Percentiles rank a stretch among this genome's conserved stretches.
Evolutionary conservation across 2,113 vertebrate genomes (phyloP).

Genomic region (Ochotona curzoniae): DNA sequence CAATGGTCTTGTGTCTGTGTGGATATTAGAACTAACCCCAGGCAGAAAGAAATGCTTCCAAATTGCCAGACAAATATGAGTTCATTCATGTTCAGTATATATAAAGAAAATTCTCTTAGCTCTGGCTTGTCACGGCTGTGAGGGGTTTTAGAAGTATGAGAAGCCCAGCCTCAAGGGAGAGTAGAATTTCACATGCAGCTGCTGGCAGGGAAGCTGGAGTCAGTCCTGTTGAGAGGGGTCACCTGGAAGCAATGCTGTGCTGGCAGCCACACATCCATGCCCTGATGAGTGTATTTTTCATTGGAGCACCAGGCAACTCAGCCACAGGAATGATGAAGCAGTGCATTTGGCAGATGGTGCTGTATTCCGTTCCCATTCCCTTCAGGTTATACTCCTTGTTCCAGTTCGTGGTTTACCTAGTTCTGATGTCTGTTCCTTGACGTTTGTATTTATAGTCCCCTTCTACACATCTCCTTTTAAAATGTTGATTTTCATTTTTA

Average conservation of each 20-base stretch:
- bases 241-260: accelerated
- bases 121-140: neutral
- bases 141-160: neutral
- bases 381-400: neutral
- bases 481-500: too few species aligned
- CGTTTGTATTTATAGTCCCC: neutral
- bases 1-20: neutral
- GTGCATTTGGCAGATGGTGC: neutral
- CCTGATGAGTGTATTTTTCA: neutral
- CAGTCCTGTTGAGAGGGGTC: neutral
- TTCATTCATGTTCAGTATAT: neutral
- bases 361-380: neutral
- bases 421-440: neutral
- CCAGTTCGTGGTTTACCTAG: neutral
- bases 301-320: slow-evolving; percentile 48
- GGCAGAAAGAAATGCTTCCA: neutral
- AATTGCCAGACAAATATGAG: neutral
- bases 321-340: neutral
- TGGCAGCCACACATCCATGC: neutral
- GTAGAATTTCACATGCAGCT: neutral
- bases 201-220: neutral
- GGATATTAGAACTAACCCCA: neutral
- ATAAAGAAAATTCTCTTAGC: neutral
- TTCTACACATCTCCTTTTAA: too few species aligned
- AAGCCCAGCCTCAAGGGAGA: neutral